A percentile compares a stretch with the other conserved stretches of the same genome.
Conservation (phyloP, 2,888 invertebrate genomes). For the Yponomeuta malinellus region DNA sequence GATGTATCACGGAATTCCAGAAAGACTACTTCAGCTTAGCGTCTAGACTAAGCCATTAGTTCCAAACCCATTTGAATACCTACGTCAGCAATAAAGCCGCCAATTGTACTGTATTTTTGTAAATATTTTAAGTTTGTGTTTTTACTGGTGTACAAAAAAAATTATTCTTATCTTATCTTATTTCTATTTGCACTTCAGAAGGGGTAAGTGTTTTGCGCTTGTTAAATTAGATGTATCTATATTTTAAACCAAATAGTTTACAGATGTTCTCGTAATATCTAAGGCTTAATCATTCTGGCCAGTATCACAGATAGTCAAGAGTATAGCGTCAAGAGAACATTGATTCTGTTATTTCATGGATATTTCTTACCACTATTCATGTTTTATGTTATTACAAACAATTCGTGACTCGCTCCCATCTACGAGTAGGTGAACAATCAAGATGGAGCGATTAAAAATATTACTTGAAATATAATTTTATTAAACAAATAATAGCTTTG, state of each 20-base stretch:
- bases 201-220: too few relatives aligned
- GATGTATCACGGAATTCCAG: constrained; percentile 20
- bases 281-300: too few relatives aligned
- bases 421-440: constrained; percentile 30
- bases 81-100: too few relatives aligned
- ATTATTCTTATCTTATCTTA: too few relatives aligned
- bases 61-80: not conserved
- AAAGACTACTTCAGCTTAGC: not conserved
- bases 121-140: too few relatives aligned
- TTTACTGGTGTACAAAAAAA: too few relatives aligned
- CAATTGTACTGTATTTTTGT: too few relatives aligned
- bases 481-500: not conserved
- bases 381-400: constrained; percentile 10
- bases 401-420: constrained; percentile 30
- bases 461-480: constrained; percentile 5
- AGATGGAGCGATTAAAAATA: constrained; percentile 34
- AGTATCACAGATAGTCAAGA: too few relatives aligned
- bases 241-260: too few relatives aligned
- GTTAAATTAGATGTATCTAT: too few relatives aligned
- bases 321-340: not conserved
- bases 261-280: too few relatives aligned
- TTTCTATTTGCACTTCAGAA: too few relatives aligned
- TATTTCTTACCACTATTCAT: not conserved
- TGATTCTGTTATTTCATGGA: not conserved
- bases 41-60: not conserved